A percentile compares a stretch with the other conserved stretches of the same genome.
Evolutionary conservation across 2,113 vertebrate species (phyloP).

Genomic region (Melospiza georgiana): DNA sequence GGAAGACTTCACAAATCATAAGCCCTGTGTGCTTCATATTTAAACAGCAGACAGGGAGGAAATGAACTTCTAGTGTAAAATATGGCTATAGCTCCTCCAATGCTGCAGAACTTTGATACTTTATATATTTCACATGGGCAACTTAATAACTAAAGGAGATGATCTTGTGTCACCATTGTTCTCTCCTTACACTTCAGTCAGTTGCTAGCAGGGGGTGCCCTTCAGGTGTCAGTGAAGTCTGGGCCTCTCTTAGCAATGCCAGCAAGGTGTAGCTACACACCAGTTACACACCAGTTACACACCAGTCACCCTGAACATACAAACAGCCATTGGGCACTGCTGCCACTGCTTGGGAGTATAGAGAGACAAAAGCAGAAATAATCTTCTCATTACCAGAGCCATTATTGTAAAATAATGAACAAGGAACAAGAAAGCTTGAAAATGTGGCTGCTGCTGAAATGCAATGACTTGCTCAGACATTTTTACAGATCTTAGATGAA

Average conservation of each 20-base stretch:
- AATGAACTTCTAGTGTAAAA: not conserved
- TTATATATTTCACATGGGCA: not conserved
- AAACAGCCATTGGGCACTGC: not conserved
- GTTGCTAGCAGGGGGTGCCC: not conserved
- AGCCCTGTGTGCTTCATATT: not conserved
- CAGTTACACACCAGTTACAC: not conserved
- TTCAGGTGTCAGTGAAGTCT: not conserved
- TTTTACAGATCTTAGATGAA: not conserved
- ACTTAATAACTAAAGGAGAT: not conserved
- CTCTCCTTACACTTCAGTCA: not conserved
- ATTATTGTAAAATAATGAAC: not conserved
- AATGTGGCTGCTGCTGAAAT: not conserved
- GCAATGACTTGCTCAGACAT: not conserved
- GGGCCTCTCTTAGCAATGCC: not conserved
- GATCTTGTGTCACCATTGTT: not conserved
- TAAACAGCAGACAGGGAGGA: not conserved
- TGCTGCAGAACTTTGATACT: not conserved
- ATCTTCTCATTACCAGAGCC: not conserved
- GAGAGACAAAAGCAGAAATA: not conserved
- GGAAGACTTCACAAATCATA: not conserved
- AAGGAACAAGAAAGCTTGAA: not conserved
- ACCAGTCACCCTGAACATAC: not conserved
- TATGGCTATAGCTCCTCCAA: not conserved
- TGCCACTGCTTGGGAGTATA: not conserved
- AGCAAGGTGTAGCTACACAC: not conserved